A percentile compares a stretch with the other conserved stretches of the same genome.
Evolutionary conservation across 2,888 invertebrate species (phyloP).

Genomic region (Achlya flavicornis): DNA sequence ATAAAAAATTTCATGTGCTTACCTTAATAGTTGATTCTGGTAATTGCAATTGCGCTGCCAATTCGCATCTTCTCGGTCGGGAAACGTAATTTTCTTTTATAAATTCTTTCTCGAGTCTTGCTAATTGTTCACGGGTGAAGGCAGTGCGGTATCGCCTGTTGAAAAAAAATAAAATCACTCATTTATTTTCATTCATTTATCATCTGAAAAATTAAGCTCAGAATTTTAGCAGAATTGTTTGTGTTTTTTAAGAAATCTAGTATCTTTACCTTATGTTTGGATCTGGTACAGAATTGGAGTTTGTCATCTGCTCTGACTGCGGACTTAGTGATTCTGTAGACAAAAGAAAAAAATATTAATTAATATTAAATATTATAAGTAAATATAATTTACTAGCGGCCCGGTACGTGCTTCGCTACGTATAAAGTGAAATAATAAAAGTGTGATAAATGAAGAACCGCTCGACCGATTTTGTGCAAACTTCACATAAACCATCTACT

Average conservation of each 20-base stretch:
- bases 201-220: neutral
- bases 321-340: conserved; percentile 77
- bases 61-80: conserved; percentile 95
- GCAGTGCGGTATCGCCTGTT: conserved; percentile 96
- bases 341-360: conserved; percentile 44
- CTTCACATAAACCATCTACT: too few relatives aligned
- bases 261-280: conserved; percentile 73
- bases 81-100: conserved; percentile 99
- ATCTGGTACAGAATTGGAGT: conserved; percentile 69
- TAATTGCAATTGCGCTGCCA: conserved; percentile 95
- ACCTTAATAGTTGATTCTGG: conserved; percentile 99
- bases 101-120: conserved; percentile 97
- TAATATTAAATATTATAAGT: too few relatives aligned
- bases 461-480: too few relatives aligned
- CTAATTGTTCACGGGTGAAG: conserved; percentile 97
- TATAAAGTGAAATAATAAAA: too few relatives aligned
- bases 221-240: too few relatives aligned
- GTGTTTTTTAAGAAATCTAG: neutral
- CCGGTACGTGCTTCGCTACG: too few relatives aligned
- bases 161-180: conserved; percentile 18
- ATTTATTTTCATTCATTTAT: neutral
- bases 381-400: too few relatives aligned
- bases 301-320: conserved; percentile 75
- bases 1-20: conserved; percentile 34
- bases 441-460: too few relatives aligned